Evolutionary conservation across 2,797 vertebrate genomes (phyloP).

Genomic region (Scyliorhinus canicula): DNA sequence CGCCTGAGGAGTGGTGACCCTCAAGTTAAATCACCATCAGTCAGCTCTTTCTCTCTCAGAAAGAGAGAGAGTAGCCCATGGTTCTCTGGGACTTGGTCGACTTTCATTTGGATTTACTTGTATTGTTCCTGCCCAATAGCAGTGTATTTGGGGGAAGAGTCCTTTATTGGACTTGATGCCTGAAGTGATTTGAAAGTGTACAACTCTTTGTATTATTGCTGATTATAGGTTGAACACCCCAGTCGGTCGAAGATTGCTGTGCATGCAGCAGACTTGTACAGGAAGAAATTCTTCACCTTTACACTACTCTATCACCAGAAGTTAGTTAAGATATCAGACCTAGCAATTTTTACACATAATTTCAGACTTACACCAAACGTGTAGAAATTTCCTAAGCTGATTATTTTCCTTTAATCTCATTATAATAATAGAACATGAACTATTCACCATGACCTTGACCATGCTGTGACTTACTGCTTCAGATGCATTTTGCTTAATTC

Average conservation of each 20-base stretch:
- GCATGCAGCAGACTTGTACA: neutral
- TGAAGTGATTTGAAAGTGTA: neutral
- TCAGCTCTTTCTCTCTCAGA: too few relatives aligned
- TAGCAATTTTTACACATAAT: neutral
- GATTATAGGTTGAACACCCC: neutral
- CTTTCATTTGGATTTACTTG: neutral
- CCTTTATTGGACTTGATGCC: neutral
- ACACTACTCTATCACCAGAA: neutral
- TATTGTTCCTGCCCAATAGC: neutral
- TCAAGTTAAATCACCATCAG: too few relatives aligned
- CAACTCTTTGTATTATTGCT: neutral
- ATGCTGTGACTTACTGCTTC: neutral
- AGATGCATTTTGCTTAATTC: neutral
- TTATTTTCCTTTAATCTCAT: neutral
- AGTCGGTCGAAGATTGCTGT: neutral
- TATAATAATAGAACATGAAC: constrained; percentile 7
- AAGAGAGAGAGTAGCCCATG: too few relatives aligned
- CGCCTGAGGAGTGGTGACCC: too few relatives aligned
- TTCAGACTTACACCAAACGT: neutral
- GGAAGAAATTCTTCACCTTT: neutral
- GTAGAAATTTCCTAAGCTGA: neutral
- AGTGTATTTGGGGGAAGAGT: neutral
- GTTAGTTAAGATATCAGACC: neutral
- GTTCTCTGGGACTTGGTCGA: too few relatives aligned
- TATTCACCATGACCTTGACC: constrained; percentile 9